Conservation (phyloP, 2,888 invertebrate genomes). For the Lutraria lutraria region DNA sequence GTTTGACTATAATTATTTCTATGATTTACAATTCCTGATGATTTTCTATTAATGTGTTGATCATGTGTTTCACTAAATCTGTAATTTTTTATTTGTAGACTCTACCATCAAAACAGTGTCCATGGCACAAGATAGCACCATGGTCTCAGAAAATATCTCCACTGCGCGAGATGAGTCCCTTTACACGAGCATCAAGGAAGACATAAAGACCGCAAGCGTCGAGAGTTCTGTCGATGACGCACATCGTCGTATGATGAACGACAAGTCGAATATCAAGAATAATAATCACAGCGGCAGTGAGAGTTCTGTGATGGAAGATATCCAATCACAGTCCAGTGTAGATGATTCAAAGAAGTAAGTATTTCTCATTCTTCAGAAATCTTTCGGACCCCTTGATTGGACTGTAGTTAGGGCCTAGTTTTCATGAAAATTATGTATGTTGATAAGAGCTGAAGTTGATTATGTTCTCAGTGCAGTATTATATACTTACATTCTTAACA, state of each 20-base stretch:
- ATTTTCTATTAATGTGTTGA: too few species aligned
- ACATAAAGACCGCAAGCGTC: conserved; percentile 57
- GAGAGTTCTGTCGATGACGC: conserved; percentile 68
- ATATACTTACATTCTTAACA: too few species aligned
- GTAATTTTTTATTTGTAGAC: conserved; percentile 39
- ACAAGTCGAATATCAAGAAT: conserved; percentile 66
- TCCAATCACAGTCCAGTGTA: conserved; percentile 71
- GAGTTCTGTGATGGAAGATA: conserved; percentile 78
- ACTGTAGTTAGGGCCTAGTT: too few species aligned
- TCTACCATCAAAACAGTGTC: conserved; percentile 64
- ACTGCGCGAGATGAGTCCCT: conserved; percentile 77
- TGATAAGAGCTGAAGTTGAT: too few species aligned
- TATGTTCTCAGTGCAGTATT: too few species aligned
- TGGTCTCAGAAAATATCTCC: conserved; percentile 73
- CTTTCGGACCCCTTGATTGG: too few species aligned
- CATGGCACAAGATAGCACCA: conserved; percentile 68
- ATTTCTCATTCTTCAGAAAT: not conserved
- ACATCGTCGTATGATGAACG: conserved; percentile 61
- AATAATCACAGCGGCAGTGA: conserved; percentile 78
- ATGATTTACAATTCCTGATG: too few species aligned
- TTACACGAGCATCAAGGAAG: conserved; percentile 66
- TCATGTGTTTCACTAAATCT: too few species aligned
- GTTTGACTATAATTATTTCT: too few species aligned
- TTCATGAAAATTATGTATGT: too few species aligned
- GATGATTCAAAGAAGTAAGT: conserved; percentile 74